Conservation (phyloP, 2,797 vertebrate genomes). For the Chaenodraco wilsoni region DNA sequence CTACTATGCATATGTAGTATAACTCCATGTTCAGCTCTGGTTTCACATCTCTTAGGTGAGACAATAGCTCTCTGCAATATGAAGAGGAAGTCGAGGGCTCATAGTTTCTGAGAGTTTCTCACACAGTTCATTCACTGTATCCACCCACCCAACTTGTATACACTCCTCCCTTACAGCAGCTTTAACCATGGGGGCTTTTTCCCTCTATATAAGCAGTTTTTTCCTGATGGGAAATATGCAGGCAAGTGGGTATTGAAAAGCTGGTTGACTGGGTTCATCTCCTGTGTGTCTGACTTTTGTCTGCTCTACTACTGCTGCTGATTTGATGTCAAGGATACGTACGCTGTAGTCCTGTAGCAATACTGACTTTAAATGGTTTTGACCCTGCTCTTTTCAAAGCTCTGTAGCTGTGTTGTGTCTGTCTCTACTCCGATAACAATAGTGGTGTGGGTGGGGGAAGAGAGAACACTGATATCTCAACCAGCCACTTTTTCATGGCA, state of each 20-base stretch:
- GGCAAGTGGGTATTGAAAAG: conserved; percentile 51
- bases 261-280: conserved; percentile 44
- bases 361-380: conserved; percentile 21
- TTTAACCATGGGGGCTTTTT: conserved; percentile 45
- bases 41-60: conserved; percentile 31
- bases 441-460: not conserved
- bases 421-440: conserved; percentile 31
- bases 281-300: conserved; percentile 44
- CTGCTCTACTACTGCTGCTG: conserved; percentile 36
- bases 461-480: not conserved
- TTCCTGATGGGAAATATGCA: conserved; percentile 57
- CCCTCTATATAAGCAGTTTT: conserved; percentile 53
- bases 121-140: conserved; percentile 28
- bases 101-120: conserved; percentile 43
- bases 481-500: conserved; percentile 17
- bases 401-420: conserved; percentile 34
- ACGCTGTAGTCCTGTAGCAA: conserved; percentile 19
- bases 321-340: conserved; percentile 42
- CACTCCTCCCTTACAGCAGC: conserved; percentile 20
- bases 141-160: conserved; percentile 1
- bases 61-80: conserved; percentile 26
- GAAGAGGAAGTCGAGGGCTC: conserved; percentile 26
- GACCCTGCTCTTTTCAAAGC: conserved; percentile 14
- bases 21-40: conserved; percentile 38
- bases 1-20: not conserved